Percentiles rank a stretch among this genome's conserved stretches.
These are phyloP conservation scores for Steatornis caripensis DNA, from an alignment of 2,113 vertebrate species.

Conservation along the genomic window DNA sequence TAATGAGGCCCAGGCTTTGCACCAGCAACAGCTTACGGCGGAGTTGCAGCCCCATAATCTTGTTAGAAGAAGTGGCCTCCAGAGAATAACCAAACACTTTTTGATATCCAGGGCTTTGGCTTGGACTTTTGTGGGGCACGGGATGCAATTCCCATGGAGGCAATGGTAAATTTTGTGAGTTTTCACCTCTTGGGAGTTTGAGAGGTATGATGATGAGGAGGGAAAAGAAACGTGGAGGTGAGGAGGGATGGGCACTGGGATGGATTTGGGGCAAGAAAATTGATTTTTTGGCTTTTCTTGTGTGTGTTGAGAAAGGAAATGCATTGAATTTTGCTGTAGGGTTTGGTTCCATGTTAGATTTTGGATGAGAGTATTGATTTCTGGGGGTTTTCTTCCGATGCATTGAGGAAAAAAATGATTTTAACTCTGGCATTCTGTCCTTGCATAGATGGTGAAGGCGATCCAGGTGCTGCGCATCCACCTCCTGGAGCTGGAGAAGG, in stretches of 20 bases:
- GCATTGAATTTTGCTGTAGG: background rate
- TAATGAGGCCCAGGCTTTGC: conserved; percentile 75
- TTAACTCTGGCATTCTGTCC: background rate
- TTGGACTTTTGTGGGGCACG: background rate
- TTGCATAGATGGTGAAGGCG: conserved; percentile 90
- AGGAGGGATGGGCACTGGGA: background rate
- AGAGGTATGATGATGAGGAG: too few species aligned
- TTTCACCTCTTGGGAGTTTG: background rate
- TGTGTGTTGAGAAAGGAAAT: background rate
- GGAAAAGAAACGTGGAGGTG: background rate
- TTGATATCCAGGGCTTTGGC: background rate
- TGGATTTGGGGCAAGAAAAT: background rate
- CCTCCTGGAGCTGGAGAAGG: conserved; percentile 96
- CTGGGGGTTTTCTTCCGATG: accelerated
- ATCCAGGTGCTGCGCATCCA: conserved; percentile 98
- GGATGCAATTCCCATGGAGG: background rate
- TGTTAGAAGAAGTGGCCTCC: conserved; percentile 49
- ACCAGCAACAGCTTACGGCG: conserved; percentile 56
- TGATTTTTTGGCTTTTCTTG: background rate
- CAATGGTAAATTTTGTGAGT: background rate
- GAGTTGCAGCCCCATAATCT: conserved; percentile 26
- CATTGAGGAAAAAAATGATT: accelerated
- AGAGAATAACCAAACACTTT: conserved; percentile 17
- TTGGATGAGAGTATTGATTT: background rate
- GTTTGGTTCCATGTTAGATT: accelerated